phyloP scores from a whole-genome alignment of 2,113 vertebrate genomes.

The Atrichornis clamosus region DNA sequence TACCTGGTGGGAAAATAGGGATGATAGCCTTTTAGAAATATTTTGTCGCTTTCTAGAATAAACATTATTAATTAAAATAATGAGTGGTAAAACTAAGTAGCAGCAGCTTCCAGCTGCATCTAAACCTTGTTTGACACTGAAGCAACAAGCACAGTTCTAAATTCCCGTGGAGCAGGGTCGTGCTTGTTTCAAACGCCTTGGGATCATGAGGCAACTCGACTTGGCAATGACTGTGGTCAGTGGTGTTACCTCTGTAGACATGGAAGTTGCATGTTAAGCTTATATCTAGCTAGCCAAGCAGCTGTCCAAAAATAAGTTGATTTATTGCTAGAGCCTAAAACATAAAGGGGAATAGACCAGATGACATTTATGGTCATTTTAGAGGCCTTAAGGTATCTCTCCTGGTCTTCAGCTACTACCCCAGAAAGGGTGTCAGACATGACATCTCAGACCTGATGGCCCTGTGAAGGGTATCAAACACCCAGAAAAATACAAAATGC shows the following conservation, averaged over 20 bases:
- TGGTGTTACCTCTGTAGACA: not conserved
- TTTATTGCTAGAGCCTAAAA: not conserved
- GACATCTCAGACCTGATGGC: rapidly evolving
- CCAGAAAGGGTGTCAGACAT: rapidly evolving
- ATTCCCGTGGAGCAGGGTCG: not conserved
- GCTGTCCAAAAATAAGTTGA: not conserved
- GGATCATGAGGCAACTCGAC: no score
- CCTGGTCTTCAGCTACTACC: not conserved
- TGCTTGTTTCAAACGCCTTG: not conserved
- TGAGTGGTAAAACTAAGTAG: not conserved
- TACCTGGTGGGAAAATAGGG: not conserved
- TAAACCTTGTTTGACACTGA: not conserved
- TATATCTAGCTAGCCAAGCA: not conserved
- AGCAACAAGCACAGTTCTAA: not conserved
- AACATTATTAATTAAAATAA: not conserved
- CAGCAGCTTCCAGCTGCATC: not conserved
- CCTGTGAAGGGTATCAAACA: not conserved
- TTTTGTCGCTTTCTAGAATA: not conserved
- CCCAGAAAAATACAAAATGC: not conserved
- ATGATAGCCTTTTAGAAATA: not conserved
- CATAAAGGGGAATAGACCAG: not conserved
- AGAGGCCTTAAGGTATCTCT: not conserved
- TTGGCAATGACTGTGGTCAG: rapidly evolving
- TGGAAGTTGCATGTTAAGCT: not conserved
- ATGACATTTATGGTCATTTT: not conserved